These are phyloP conservation scores for Eumerus sabulonum DNA, from an alignment of 2,888 invertebrate species.

Conservation along the genomic window DNA sequence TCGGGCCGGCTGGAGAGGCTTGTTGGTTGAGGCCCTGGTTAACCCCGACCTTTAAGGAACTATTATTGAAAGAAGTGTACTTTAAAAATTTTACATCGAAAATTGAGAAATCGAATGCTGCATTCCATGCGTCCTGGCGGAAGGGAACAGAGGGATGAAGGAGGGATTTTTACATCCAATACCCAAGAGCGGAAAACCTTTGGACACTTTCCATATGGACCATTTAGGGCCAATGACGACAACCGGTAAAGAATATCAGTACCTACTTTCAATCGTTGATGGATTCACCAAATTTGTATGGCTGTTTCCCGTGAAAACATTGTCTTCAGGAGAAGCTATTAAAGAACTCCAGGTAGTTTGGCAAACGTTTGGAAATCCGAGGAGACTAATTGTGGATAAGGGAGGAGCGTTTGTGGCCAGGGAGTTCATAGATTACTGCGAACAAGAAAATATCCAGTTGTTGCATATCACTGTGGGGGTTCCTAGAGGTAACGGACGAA, in stretches of 20 bases:
- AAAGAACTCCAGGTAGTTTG: background rate
- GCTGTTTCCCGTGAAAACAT: too few species aligned
- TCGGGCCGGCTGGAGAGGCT: too few species aligned
- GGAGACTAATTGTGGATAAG: background rate
- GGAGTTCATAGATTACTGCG: background rate
- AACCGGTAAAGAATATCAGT: conserved; percentile 16
- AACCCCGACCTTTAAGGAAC: too few species aligned
- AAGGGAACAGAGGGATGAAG: conserved; percentile 13
- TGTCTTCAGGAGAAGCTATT: too few species aligned
- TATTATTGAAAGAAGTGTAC: background rate
- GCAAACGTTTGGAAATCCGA: conserved; percentile 1
- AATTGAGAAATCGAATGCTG: background rate
- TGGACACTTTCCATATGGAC: conserved; percentile 19
- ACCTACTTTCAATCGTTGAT: conserved; percentile 33
- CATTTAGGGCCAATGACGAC: conserved; percentile 25
- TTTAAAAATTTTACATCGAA: background rate
- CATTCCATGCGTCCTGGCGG: background rate
- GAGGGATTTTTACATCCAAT: conserved; percentile 16
- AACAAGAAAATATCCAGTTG: too few species aligned
- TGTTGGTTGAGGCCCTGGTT: too few species aligned
- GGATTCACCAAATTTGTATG: too few species aligned
- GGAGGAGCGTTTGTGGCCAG: background rate
- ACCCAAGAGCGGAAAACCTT: conserved; percentile 11
- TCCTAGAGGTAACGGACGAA: too few species aligned
- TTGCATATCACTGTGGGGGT: too few species aligned